Conservation (phyloP, 2,113 vertebrate species). For the Corynorhinus townsendii region DNA sequence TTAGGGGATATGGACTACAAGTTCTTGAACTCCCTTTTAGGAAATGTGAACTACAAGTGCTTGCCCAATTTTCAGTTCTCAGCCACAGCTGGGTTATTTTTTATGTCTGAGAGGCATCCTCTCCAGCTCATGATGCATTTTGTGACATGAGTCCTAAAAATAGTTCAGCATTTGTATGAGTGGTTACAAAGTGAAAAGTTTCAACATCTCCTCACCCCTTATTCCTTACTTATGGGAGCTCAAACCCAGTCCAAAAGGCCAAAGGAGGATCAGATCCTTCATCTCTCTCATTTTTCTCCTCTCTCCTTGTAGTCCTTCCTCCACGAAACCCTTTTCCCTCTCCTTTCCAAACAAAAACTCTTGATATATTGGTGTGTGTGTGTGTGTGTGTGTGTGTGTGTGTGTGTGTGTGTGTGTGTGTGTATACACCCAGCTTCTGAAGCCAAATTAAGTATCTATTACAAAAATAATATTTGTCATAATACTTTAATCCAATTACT, state of each 20-base stretch:
- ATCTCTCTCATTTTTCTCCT: background rate
- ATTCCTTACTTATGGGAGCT: background rate
- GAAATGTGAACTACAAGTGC: background rate
- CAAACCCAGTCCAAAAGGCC: background rate
- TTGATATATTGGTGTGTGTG: background rate
- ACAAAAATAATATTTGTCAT: background rate
- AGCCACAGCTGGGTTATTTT: background rate
- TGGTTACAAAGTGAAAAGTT: background rate
- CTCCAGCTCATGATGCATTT: background rate
- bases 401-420: background rate
- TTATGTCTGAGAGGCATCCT: background rate
- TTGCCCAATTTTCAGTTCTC: background rate
- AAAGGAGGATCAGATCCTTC: background rate
- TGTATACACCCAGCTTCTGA: background rate
- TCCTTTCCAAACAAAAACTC: background rate
- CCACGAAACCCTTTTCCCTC: background rate
- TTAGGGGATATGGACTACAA: background rate
- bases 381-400: background rate
- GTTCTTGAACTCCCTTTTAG: background rate
- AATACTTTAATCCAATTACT: background rate
- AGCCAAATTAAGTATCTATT: background rate
- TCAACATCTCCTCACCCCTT: background rate
- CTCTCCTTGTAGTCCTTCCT: background rate
- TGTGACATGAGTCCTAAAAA: background rate
- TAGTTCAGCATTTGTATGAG: background rate